A percentile compares a stretch with the other conserved stretches of the same genome.
These are phyloP conservation scores for Rhinophrynus dorsalis DNA, from an alignment of 2,797 vertebrate genomes.

Conservation along the genomic window DNA sequence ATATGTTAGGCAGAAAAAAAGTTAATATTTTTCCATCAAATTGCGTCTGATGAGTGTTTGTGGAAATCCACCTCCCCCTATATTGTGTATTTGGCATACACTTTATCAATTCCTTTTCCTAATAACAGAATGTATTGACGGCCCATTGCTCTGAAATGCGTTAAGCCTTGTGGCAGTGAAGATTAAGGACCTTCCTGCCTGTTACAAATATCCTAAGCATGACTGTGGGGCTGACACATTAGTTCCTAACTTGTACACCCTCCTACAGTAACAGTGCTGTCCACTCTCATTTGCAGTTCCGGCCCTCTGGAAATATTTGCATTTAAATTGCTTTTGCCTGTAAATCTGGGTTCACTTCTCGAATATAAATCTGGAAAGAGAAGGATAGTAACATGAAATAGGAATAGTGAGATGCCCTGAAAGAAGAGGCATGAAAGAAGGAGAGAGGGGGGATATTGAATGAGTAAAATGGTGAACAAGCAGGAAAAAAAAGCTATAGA, in stretches of 20 bases:
- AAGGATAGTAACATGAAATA: too few species aligned
- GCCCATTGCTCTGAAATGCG: constrained; percentile 14
- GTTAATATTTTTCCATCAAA: constrained; percentile 20
- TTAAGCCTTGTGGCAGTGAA: constrained; percentile 33
- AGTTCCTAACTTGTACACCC: constrained; percentile 35
- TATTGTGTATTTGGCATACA: constrained; percentile 1
- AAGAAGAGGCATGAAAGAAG: not conserved
- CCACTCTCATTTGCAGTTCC: constrained; percentile 51
- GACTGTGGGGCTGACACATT: constrained; percentile 28
- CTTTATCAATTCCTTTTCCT: constrained; percentile 1
- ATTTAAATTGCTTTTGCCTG: constrained; percentile 65
- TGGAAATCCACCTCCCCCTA: constrained; percentile 11
- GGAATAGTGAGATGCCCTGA: too few species aligned
- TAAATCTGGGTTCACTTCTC: constrained; percentile 28
- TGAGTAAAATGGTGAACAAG: too few species aligned
- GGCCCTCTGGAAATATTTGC: constrained; percentile 60
- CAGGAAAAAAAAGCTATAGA: too few species aligned
- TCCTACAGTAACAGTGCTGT: constrained; percentile 35
- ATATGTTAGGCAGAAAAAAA: not conserved
- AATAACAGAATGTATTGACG: constrained; percentile 18
- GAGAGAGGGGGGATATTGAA: too few species aligned
- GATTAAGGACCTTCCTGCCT: constrained; percentile 35
- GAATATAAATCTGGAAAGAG: constrained; percentile 46
- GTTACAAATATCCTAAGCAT: constrained; percentile 34
- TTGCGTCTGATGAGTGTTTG: not conserved